Conservation (phyloP, 2,113 vertebrate species). For the Heloderma charlesbogerti region DNA sequence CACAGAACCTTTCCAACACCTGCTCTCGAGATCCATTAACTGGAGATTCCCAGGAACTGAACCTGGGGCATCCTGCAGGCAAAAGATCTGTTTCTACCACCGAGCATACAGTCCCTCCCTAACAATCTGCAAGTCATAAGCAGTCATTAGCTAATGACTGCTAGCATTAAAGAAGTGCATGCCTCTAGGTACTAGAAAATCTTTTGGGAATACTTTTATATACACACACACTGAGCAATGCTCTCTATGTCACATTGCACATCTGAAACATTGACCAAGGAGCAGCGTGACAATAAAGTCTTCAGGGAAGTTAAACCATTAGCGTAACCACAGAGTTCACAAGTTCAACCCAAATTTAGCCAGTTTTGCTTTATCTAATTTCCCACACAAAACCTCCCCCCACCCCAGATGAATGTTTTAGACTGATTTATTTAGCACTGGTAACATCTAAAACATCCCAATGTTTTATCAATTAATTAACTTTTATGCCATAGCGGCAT, state of each 20-base stretch:
- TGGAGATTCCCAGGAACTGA: not conserved
- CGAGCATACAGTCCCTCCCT: not conserved
- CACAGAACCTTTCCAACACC: not conserved
- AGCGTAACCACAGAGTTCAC: not conserved
- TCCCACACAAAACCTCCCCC: not conserved
- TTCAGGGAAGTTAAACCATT: not conserved
- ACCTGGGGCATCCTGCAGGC: not conserved
- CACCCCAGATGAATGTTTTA: too few relatives aligned
- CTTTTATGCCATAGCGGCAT: not conserved
- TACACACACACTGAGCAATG: not conserved
- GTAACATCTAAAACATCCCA: not conserved
- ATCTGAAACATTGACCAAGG: not conserved
- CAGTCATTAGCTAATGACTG: conserved; percentile 65
- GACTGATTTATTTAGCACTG: not conserved
- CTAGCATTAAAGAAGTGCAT: conserved; percentile 70
- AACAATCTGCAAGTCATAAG: conserved; percentile 65
- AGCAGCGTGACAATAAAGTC: not conserved
- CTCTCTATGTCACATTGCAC: not conserved
- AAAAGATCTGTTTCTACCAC: too few relatives aligned
- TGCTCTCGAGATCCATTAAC: not conserved
- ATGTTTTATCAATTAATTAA: not conserved
- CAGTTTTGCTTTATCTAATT: not conserved
- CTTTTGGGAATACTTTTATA: conserved; percentile 64
- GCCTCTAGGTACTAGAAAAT: conserved; percentile 65
- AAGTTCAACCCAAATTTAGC: not conserved